A percentile compares a stretch with the other conserved stretches of the same genome.
phyloP scores from a whole-genome alignment of 1,140 invertebrate species.

The Scaptomyza graminum region DNA sequence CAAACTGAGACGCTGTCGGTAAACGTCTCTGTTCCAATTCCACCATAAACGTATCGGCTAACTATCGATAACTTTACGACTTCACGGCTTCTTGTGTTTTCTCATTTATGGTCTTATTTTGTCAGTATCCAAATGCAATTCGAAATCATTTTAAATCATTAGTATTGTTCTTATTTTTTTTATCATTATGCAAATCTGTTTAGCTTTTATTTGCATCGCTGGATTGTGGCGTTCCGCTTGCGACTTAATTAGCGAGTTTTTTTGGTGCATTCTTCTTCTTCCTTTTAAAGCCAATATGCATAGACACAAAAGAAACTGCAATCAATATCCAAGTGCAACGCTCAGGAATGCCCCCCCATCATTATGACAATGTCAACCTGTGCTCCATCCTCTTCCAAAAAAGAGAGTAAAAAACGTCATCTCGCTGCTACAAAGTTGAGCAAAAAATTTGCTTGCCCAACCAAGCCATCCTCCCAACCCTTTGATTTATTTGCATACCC shows the following conservation, averaged over 20 bases:
- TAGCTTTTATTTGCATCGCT: not conserved
- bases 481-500: constrained; percentile 34
- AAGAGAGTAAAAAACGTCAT: constrained; percentile 43
- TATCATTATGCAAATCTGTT: no score
- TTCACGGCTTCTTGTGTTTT: no score
- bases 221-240: constrained; percentile 3
- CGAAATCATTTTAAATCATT: no score
- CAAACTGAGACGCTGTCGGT: no score
- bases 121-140: no score
- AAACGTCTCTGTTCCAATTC: no score
- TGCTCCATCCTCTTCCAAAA: not conserved
- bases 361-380: constrained; percentile 65
- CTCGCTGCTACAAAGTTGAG: constrained; percentile 73
- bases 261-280: not conserved
- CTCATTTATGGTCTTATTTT: no score
- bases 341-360: constrained; percentile 67
- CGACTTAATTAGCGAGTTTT: constrained; percentile 67
- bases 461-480: not conserved
- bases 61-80: no score
- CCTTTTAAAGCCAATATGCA: not conserved
- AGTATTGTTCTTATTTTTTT: no score
- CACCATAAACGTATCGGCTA: no score
- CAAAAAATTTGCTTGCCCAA: constrained; percentile 23
- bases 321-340: constrained; percentile 65
- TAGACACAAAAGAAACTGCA: constrained; percentile 42